Conservation (phyloP, 2,113 vertebrate genomes). For the Actenoides lindsayi region DNA sequence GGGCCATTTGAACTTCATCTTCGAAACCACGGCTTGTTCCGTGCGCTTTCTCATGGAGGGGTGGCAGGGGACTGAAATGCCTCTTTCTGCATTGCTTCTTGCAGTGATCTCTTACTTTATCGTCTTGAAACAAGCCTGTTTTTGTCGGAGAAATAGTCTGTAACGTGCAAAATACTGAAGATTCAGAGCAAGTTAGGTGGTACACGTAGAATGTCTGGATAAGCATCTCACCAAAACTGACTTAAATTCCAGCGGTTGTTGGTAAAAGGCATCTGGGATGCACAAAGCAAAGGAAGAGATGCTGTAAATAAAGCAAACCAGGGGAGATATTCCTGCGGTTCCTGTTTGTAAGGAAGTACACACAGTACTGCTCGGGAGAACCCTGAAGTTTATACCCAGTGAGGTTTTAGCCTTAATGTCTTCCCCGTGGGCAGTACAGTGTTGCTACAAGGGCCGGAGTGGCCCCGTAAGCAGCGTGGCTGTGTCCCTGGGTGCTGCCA, state of each 20-base stretch:
- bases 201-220: rapidly evolving
- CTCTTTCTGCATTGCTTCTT: neutral
- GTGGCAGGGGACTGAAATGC: neutral
- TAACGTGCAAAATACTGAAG: neutral
- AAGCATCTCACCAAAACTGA: neutral
- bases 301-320: neutral
- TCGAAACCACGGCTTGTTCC: neutral
- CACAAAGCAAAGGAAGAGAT: neutral
- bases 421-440: rapidly evolving
- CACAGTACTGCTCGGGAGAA: neutral
- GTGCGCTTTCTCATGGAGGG: neutral
- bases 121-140: neutral
- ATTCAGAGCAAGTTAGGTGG: neutral
- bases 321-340: neutral
- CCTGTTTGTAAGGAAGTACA: rapidly evolving
- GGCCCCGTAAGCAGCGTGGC: neutral
- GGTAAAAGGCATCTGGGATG: neutral
- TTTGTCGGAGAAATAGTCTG: neutral
- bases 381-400: neutral
- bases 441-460: rapidly evolving
- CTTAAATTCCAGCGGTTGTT: neutral
- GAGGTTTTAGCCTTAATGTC: neutral
- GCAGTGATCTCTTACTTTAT: neutral
- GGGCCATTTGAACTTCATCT: neutral
- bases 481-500: neutral